phyloP scores from a whole-genome alignment of 2,888 invertebrate species.

The Platycheirus albimanus region DNA sequence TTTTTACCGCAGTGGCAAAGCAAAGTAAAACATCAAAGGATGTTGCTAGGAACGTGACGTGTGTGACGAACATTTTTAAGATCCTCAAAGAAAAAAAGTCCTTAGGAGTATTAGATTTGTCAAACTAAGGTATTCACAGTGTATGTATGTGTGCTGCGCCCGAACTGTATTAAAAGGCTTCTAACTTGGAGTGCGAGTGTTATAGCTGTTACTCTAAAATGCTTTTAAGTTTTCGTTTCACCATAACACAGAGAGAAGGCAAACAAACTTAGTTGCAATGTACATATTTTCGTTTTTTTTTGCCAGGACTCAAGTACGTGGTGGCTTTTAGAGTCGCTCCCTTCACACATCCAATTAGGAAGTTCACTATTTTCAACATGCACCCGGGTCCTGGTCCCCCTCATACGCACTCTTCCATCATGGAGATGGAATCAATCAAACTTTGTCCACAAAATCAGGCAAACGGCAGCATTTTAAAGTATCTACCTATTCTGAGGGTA shows the following conservation, averaged over 20 bases:
- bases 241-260: constrained; percentile 16
- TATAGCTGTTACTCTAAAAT: constrained; percentile 43
- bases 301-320: constrained; percentile 40
- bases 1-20: constrained; percentile 41
- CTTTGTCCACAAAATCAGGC: constrained; percentile 63
- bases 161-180: background rate
- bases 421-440: constrained; percentile 60
- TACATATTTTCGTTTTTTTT: constrained; percentile 14
- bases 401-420: background rate
- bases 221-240: constrained; percentile 58
- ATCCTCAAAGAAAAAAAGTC: no score
- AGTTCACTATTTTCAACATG: constrained; percentile 1
- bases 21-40: constrained; percentile 54
- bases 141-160: background rate
- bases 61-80: no score
- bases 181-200: background rate
- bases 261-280: constrained; percentile 37
- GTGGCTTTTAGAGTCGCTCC: constrained; percentile 57
- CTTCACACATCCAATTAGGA: constrained; percentile 60
- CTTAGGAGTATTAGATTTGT: background rate
- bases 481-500: background rate
- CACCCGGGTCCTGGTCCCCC: no score
- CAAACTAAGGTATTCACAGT: background rate
- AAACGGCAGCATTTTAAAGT: constrained; percentile 17
- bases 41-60: background rate